Evolutionary conservation across 2,113 vertebrate genomes (phyloP), one percentile per base, ranked within the genome.

Genomic region (Urocolius indicus): DNA sequence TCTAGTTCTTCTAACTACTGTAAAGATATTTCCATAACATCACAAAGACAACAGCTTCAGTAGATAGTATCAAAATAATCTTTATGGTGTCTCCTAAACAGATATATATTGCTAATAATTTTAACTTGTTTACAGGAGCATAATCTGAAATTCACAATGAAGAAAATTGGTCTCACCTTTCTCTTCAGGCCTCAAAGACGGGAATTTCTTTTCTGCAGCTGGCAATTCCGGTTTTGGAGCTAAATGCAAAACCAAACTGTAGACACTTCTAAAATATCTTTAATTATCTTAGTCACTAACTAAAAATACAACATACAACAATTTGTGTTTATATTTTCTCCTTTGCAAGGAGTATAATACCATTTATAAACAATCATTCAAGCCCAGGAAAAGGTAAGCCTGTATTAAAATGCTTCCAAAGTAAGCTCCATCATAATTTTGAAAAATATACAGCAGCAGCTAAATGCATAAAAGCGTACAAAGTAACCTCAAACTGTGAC

Each of bases 201-300:
- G 92, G 52, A 98, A 97, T 78, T 98, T 99, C 96, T 97, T 99
- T 90, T 99, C 99, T 63, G 93, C 87, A 80, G 92, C 36, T 49
- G 98, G 95, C 77, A 98, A 92, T 27, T 99, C 99, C 24, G 99
- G 98, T 94, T 98, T 99, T 76, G 95, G 96, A 96, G 96, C 99
- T 99, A 91, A 61, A 87, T 16, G 17, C 5, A 49, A 91, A 98
- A 97, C 93, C 32, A 94, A 96, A 96, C 93, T 34, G 75, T 0
- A 75, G 57, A 59, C 9, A 43, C 87, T 97, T 94, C 67, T 89
- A 16, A 65, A 58, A 90, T 27, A 94, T 49, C 68, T 84, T 86
- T 54, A 72, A 87, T 89, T 87, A 84, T 58, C 83, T 54, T 79
- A 18, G 65, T 87, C 41, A 46, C 45, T 67, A 63, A 74, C 87